A percentile compares a stretch with the other conserved stretches of the same genome.
Evolutionary conservation across 2,888 invertebrate genomes (phyloP).

Genomic region (Melanostoma scalare): DNA sequence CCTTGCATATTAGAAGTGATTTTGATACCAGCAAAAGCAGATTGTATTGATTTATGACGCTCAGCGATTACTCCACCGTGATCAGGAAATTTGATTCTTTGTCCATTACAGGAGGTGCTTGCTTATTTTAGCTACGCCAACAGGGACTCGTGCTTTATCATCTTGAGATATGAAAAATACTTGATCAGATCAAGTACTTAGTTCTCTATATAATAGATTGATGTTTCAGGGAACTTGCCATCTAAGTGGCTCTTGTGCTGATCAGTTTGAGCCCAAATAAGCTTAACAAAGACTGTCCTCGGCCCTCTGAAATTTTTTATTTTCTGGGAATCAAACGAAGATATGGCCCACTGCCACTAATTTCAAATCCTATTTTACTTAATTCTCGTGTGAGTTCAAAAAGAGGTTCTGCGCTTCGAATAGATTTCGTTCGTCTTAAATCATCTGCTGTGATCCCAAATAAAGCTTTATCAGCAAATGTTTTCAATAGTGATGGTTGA

Average conservation of each 20-base stretch:
- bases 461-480: slow-evolving; percentile 37
- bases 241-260: slow-evolving; percentile 43
- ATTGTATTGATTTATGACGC: too few species aligned
- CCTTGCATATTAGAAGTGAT: too few species aligned
- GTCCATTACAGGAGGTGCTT: too few species aligned
- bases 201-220: slow-evolving; percentile 12
- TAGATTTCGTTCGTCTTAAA: slow-evolving; percentile 25
- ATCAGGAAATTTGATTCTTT: too few species aligned
- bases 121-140: too few species aligned
- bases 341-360: too few species aligned
- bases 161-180: too few species aligned
- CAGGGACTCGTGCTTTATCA: too few species aligned
- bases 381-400: slow-evolving; percentile 31
- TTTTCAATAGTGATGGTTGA: slow-evolving; percentile 17
- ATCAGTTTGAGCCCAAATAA: slow-evolving; percentile 31
- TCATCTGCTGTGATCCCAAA: slow-evolving; percentile 38
- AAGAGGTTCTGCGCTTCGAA: slow-evolving; percentile 32
- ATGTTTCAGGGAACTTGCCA: slow-evolving; percentile 45
- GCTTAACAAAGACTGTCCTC: slow-evolving; percentile 22
- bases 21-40: too few species aligned
- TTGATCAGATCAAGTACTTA: slow-evolving; percentile 29
- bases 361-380: too few species aligned
- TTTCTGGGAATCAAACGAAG: slow-evolving; percentile 28
- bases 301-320: slow-evolving; percentile 2
- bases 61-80: too few species aligned